A percentile compares a stretch with the other conserved stretches of the same genome.
Conservation (phyloP, 2,888 invertebrate species). For the Troides helena region DNA sequence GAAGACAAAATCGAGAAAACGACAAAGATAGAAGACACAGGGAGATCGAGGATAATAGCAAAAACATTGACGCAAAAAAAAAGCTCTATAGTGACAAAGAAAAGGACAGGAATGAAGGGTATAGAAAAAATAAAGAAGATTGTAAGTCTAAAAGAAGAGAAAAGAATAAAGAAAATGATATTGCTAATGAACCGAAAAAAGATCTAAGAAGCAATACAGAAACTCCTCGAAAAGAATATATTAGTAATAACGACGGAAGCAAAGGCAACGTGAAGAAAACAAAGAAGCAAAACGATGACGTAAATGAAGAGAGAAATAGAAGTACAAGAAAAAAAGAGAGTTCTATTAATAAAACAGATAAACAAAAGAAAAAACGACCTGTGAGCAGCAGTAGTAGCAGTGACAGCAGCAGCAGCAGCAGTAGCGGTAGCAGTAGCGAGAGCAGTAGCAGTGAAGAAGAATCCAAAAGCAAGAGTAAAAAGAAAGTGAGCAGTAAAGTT, state of each 20-base stretch:
- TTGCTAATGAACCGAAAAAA: conserved; percentile 30
- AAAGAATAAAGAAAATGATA: conserved; percentile 17
- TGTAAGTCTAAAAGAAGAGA: conserved; percentile 10
- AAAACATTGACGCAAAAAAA: conserved; percentile 4
- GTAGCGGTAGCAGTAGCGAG: conserved; percentile 23
- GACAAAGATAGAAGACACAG: conserved; percentile 27
- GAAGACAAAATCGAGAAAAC: conserved; percentile 29
- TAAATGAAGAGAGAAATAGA: conserved; percentile 14
- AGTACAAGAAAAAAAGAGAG: conserved; percentile 32
- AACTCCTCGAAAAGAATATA: conserved; percentile 7
- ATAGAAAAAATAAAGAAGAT: conserved; percentile 10
- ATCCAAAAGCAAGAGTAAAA: conserved; percentile 6
- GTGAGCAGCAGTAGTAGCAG: conserved; percentile 10
- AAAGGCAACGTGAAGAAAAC: neutral
- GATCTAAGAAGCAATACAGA: conserved; percentile 28
- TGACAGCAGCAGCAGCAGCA: conserved; percentile 20
- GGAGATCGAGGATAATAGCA: conserved; percentile 21
- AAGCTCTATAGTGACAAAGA: conserved; percentile 16
- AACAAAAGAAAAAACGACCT: conserved; percentile 29
- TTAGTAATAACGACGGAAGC: neutral
- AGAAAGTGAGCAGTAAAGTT: conserved; percentile 1
- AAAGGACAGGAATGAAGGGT: conserved; percentile 5
- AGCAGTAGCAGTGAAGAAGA: conserved; percentile 32
- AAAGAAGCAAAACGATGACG: neutral
- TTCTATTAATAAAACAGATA: conserved; percentile 22